Conservation (phyloP, 2,113 vertebrate species). For the Zosterops japonicus region DNA sequence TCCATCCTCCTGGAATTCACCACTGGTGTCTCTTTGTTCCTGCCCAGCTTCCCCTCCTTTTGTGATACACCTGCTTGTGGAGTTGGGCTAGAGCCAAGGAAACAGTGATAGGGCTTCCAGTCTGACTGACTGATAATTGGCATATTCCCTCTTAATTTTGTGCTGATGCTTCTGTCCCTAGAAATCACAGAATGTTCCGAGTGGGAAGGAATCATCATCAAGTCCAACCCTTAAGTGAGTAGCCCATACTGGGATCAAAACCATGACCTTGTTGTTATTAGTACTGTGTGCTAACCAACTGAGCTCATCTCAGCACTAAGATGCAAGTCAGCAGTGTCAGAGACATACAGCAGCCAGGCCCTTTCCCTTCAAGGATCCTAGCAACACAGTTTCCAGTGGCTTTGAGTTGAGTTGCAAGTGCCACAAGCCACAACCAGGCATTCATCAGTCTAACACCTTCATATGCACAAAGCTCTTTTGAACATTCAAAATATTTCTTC, state of each 20-base stretch:
- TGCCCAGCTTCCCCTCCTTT: neutral
- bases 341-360: neutral
- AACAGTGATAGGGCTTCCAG: neutral
- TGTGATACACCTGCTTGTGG: neutral
- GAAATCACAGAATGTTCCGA: neutral
- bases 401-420: neutral
- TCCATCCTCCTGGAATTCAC: conserved; percentile 38
- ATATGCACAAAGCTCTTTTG: neutral
- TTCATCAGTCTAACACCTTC: neutral
- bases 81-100: neutral
- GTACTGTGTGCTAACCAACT: fast-evolving
- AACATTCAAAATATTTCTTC: neutral
- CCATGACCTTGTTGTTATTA: neutral
- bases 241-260: neutral
- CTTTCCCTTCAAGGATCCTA: neutral
- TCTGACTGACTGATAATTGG: neutral
- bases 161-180: neutral
- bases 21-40: neutral
- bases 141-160: neutral
- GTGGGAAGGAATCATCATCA: neutral
- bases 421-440: neutral
- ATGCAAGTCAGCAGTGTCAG: neutral
- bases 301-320: neutral
- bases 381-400: neutral
- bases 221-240: neutral